Conservation (phyloP, 30 jellyfish, hydroid and myxozoan genomes). For the Aurelia aurita complex sp. Pacific region DNA sequence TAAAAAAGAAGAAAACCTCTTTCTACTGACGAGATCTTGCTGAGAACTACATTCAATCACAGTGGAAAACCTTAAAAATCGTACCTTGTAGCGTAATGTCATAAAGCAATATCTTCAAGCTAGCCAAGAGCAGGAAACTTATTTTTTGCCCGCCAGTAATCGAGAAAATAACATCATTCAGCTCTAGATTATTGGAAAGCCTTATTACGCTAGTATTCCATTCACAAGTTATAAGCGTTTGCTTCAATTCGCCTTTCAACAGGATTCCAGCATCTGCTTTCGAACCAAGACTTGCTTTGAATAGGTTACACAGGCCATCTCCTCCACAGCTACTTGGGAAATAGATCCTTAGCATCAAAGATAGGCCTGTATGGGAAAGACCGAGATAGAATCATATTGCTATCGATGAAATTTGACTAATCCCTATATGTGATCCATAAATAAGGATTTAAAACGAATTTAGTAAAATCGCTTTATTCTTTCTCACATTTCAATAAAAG, state of each 20-base stretch:
- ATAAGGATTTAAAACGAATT: no score
- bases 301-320: slow-evolving; percentile 37
- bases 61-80: not conserved
- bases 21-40: no score
- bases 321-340: slow-evolving; percentile 46
- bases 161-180: slow-evolving; percentile 29
- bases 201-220: slow-evolving; percentile 15
- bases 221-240: slow-evolving; percentile 18
- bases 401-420: no score
- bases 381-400: no score
- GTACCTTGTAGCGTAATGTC: slow-evolving; percentile 29
- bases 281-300: slow-evolving; percentile 1
- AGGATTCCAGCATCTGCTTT: slow-evolving; percentile 1
- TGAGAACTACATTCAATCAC: no score
- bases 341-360: slow-evolving; percentile 24
- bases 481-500: no score
- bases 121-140: not conserved
- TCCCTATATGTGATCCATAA: no score
- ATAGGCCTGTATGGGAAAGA: slow-evolving; percentile 6
- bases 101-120: slow-evolving; percentile 9
- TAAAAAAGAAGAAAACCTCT: no score
- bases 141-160: slow-evolving; percentile 39
- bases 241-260: slow-evolving; percentile 27
- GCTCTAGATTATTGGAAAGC: slow-evolving; percentile 33
- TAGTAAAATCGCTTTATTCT: no score